Evolutionary conservation across 2,888 invertebrate genomes (phyloP).

Genomic region (Oligia latruncula): DNA sequence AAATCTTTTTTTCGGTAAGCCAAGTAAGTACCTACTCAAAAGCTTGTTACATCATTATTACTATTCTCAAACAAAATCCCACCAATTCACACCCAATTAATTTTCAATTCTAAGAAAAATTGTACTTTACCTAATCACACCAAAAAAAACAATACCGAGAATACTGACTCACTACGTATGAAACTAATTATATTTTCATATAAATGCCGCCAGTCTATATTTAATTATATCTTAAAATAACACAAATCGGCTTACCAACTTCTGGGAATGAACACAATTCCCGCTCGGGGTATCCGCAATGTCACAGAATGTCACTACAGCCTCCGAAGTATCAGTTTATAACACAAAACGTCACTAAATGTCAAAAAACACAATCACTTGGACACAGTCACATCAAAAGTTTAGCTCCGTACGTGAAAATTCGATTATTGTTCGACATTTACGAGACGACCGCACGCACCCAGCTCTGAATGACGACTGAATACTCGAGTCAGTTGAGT

Average conservation of each 20-base stretch:
- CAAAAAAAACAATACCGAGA: slow-evolving; percentile 77
- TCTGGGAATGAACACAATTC: slow-evolving; percentile 79
- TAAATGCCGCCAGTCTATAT: slow-evolving; percentile 85
- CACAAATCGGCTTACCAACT: slow-evolving; percentile 85
- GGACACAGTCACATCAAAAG: slow-evolving; percentile 73
- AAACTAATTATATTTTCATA: slow-evolving; percentile 87
- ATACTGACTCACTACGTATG: slow-evolving; percentile 80
- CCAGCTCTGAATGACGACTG: slow-evolving; percentile 84
- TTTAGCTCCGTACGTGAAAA: slow-evolving; percentile 69
- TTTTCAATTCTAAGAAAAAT: slow-evolving; percentile 47
- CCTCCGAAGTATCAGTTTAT: slow-evolving; percentile 55
- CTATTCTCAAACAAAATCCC: slow-evolving; percentile 6
- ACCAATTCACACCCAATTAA: slow-evolving; percentile 17
- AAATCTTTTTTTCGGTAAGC: not conserved
- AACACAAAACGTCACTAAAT: slow-evolving; percentile 70
- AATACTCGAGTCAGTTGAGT: slow-evolving; percentile 69
- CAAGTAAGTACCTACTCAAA: not conserved
- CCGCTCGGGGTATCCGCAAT: slow-evolving; percentile 74
- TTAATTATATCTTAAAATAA: slow-evolving; percentile 89
- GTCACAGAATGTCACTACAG: slow-evolving; percentile 60
- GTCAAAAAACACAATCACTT: slow-evolving; percentile 76
- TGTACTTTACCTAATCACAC: slow-evolving; percentile 58
- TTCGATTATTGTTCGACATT: slow-evolving; percentile 68
- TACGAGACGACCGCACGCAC: slow-evolving; percentile 71
- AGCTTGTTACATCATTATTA: not conserved